Evolutionary conservation across 2,888 invertebrate species (phyloP), one percentile per base, ranked within the genome.

Genomic region (Drosophila nr. perissopoda): DNA sequence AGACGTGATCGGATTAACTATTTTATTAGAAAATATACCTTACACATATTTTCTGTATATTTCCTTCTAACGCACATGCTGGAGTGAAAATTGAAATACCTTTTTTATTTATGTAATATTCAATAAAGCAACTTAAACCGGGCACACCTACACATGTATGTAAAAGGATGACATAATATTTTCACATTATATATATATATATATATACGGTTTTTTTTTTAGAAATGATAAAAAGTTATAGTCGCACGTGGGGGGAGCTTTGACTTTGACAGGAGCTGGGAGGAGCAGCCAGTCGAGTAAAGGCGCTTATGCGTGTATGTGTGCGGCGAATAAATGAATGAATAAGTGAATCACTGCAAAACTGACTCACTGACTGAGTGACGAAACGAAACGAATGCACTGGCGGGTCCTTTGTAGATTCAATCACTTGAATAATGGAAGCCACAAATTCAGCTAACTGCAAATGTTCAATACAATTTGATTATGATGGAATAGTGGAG

Each of bases 391-490:
- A n/a, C 49, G 60, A 79, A 78, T 81, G 86, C 90, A 89, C 18
- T 73, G 73, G 70, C 71, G 68, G 76, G 70, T 69, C 84, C 72
- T 75, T 79, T 70, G 60, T 61, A 83, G 76, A 90, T 86, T 77
- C 86, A 86, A 89, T 89, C 86, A 87, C 77, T 74, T 80, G 88
- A 80, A 86, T 89, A 86, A 89, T 87, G 75, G 71, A 85, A 76
- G 76, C 72, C 86, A 68, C 76, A 82, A 84, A 84, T 88, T 86
- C 87, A 80, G 88, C 85, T 85, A 85, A 89, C 85, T 85, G 90
- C 82, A 85, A 87, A 89, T 87, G 81, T 87, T 90, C 90, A 87
- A 90, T 87, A 87, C 87, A 90, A 90, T 88, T 87, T 87, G 87
- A 87, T 87, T 87, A 90, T 90, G 87, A 83, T 75, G 67, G 82